A percentile compares a stretch with the other conserved stretches of the same genome.
These are phyloP conservation scores for Iguana delicatissima DNA, from an alignment of 2,797 vertebrate species.

Conservation along the genomic window DNA sequence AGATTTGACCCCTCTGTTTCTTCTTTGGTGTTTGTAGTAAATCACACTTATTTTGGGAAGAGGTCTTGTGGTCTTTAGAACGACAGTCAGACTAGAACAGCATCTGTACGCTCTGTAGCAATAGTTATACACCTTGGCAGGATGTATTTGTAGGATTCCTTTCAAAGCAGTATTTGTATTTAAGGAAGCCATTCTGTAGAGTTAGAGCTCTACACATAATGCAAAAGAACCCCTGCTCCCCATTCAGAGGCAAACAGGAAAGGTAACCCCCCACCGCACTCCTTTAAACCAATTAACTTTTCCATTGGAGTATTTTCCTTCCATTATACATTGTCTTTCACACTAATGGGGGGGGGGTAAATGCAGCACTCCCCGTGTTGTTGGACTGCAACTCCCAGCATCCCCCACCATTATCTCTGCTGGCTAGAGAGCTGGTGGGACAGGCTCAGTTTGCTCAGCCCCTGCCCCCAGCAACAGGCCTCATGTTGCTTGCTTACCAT, in stretches of 20 bases:
- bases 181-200: background rate
- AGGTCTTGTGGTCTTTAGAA: background rate
- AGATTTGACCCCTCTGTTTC: too few species aligned
- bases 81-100: background rate
- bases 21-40: background rate
- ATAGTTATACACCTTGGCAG: background rate
- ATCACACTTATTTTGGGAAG: background rate
- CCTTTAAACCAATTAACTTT: background rate
- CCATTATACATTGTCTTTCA: too few species aligned
- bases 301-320: background rate
- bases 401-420: background rate
- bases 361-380: too few species aligned
- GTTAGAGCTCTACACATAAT: background rate
- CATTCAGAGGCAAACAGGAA: background rate
- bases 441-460: too few species aligned
- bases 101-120: too few species aligned
- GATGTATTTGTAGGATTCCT: background rate
- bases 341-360: too few species aligned
- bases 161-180: background rate
- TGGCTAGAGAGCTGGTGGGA: background rate
- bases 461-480: too few species aligned
- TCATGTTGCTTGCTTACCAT: too few species aligned
- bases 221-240: background rate
- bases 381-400: too few species aligned
- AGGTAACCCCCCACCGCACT: too few species aligned